Conservation (phyloP, 2,888 invertebrate species). For the Zhuqinia jingwanae region DNA sequence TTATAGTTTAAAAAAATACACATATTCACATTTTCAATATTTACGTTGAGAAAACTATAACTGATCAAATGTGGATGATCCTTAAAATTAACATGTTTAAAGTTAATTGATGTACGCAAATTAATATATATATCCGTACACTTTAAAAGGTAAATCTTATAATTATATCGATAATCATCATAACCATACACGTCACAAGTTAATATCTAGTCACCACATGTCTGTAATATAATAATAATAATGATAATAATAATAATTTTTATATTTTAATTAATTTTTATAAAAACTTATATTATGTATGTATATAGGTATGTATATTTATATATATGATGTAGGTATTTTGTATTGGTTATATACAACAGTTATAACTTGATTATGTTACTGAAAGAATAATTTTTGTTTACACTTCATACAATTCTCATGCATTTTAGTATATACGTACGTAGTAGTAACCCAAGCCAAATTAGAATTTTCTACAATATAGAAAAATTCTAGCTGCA, state of each 20-base stretch:
- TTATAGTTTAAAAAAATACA: too few species aligned
- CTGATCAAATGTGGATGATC: too few species aligned
- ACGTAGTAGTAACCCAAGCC: too few species aligned
- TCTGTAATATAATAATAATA: neutral
- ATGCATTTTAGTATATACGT: too few species aligned
- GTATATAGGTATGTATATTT: too few species aligned
- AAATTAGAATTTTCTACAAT: too few species aligned
- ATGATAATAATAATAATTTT: too few species aligned
- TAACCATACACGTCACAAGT: constrained; percentile 1
- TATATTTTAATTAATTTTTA: constrained; percentile 30
- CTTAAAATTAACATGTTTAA: too few species aligned
- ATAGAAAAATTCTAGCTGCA: too few species aligned
- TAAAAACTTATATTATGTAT: neutral
- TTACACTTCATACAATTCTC: neutral
- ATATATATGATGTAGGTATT: neutral
- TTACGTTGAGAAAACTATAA: too few species aligned
- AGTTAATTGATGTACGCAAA: neutral
- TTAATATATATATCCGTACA: too few species aligned
- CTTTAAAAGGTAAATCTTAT: neutral
- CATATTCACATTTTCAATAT: too few species aligned
- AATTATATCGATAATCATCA: constrained; percentile 11
- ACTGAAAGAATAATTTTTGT: constrained; percentile 27
- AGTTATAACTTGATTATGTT: constrained; percentile 13
- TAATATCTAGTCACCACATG: constrained; percentile 24
- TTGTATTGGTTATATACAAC: constrained; percentile 38